A percentile compares a stretch with the other conserved stretches of the same genome.
phyloP scores from a whole-genome alignment of 2,797 vertebrate species.

The Potorous gilbertii region DNA sequence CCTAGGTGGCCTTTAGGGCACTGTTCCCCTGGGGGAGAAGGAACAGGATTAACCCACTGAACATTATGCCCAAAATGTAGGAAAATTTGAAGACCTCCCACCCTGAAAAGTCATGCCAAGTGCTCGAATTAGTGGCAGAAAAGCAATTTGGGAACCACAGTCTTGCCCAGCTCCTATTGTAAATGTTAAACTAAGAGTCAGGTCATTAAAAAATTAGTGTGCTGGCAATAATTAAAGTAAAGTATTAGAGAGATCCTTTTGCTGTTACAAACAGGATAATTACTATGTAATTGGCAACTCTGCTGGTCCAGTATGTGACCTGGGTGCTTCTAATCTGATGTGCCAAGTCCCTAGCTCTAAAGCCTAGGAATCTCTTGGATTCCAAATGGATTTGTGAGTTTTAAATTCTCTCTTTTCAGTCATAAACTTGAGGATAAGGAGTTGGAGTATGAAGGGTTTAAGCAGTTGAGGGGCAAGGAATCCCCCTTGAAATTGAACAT shows the following conservation, averaged over 20 bases:
- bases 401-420: background rate
- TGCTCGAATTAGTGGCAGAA: background rate
- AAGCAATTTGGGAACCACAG: background rate
- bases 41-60: background rate
- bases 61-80: background rate
- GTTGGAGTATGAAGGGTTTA: background rate
- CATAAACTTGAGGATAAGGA: background rate
- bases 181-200: background rate
- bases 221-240: background rate
- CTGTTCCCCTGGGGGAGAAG: background rate
- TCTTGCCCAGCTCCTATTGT: background rate
- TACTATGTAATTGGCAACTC: background rate
- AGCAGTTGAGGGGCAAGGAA: background rate
- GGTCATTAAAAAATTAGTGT: background rate
- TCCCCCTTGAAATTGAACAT: background rate
- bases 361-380: background rate
- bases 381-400: background rate
- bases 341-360: background rate
- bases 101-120: background rate
- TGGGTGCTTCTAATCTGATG: background rate
- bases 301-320: background rate
- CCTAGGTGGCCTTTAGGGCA: background rate
- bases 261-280: background rate
- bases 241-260: conserved; percentile 12
- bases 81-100: background rate